Percentiles rank a stretch among this genome's conserved stretches.
Conservation (phyloP, 1,140 invertebrate genomes). For the Zaprionus ornatus region DNA sequence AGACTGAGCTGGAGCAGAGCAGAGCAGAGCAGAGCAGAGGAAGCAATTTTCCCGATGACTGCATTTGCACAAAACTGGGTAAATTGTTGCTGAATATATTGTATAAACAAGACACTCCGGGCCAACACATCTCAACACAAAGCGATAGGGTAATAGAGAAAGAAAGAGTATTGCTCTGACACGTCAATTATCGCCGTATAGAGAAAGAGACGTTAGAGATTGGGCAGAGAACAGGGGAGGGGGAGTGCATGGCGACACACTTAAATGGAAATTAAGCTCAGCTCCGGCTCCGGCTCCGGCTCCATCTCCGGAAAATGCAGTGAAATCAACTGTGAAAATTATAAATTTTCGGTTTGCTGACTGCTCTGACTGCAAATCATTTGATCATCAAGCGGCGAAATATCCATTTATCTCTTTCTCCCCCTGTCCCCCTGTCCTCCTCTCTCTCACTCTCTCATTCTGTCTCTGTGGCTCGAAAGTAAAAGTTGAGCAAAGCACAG, state of each 20-base stretch:
- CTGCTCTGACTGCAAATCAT: slow-evolving; percentile 47
- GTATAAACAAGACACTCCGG: slow-evolving; percentile 18
- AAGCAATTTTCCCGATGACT: slow-evolving; percentile 69
- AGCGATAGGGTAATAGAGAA: not conserved
- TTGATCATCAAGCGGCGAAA: slow-evolving; percentile 47
- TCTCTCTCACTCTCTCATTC: not conserved
- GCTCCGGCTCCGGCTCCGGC: slow-evolving; percentile 10
- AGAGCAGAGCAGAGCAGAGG: slow-evolving; percentile 29
- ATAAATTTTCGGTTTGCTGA: slow-evolving; percentile 58
- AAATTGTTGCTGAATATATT: slow-evolving; percentile 29
- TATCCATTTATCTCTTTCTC: slow-evolving; percentile 18
- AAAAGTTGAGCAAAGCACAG: slow-evolving; percentile 61
- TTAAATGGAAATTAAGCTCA: slow-evolving; percentile 15
- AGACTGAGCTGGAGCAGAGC: not conserved
- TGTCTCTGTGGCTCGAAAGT: slow-evolving; percentile 10
- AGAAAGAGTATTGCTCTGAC: slow-evolving; percentile 12
- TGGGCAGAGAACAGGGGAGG: not conserved
- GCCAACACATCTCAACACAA: not conserved
- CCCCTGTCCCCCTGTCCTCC: no score
- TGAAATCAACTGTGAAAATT: slow-evolving; percentile 67
- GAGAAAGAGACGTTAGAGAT: not conserved
- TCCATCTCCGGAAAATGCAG: slow-evolving; percentile 31
- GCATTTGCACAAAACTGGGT: slow-evolving; percentile 55
- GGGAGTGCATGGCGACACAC: not conserved
- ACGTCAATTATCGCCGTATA: slow-evolving; percentile 10